Evolutionary conservation across 1,140 invertebrate genomes (phyloP).

Genomic region (Scaptomyza graminum): DNA sequence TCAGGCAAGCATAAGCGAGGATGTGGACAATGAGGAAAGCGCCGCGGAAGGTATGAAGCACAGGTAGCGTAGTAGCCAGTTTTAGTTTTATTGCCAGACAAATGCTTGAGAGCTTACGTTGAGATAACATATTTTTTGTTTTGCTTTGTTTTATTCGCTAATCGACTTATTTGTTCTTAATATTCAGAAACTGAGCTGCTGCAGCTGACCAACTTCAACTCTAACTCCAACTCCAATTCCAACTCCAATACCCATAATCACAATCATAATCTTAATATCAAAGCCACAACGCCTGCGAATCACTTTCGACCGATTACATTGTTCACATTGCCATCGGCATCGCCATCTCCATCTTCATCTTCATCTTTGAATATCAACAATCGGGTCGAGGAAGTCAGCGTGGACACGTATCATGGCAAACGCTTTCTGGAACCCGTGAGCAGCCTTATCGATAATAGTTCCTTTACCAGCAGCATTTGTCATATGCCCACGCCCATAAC

Average conservation of each 20-base stretch:
- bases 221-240: conserved; percentile 40
- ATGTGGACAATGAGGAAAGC: conserved; percentile 68
- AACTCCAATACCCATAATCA: conserved; percentile 44
- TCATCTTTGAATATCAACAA: not conserved
- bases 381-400: conserved; percentile 43
- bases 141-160: not conserved
- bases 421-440: conserved; percentile 67
- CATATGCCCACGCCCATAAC: conserved; percentile 61
- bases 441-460: conserved; percentile 59
- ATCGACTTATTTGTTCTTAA: not conserved
- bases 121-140: not conserved
- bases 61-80: conserved; percentile 80
- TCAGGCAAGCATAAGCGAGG: conserved; percentile 73
- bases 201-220: conserved; percentile 41
- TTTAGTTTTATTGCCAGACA: conserved; percentile 49
- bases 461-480: conserved; percentile 70
- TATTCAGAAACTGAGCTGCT: conserved; percentile 65
- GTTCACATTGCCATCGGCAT: conserved; percentile 16
- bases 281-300: conserved; percentile 46
- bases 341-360: not conserved
- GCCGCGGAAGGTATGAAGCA: conserved; percentile 82
- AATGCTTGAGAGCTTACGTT: conserved; percentile 13
- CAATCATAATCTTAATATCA: conserved; percentile 7
- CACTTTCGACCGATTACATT: conserved; percentile 67
- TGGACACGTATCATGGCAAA: conserved; percentile 69